A percentile compares a stretch with the other conserved stretches of the same genome.
These are phyloP conservation scores for Pseudois nayaur DNA, from an alignment of 2,113 vertebrate genomes.

Conservation along the genomic window DNA sequence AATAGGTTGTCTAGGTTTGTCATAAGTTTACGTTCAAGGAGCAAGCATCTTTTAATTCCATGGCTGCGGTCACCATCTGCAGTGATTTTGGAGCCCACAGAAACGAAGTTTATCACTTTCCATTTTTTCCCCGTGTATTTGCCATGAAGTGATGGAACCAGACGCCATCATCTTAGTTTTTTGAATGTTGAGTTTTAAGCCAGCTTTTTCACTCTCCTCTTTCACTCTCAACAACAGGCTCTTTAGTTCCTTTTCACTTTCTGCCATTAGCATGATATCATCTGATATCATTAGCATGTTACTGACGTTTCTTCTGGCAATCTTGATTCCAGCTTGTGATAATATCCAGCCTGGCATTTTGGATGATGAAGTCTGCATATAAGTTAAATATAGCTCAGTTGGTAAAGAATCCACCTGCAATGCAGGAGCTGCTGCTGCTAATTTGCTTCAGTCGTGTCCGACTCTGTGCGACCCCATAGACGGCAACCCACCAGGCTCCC, in stretches of 20 bases:
- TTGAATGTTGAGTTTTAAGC: neutral
- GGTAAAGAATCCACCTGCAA: neutral
- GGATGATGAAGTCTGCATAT: neutral
- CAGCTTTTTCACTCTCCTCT: neutral
- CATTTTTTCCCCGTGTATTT: neutral
- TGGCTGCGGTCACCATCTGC: neutral
- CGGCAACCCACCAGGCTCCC: no score
- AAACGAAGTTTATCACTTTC: neutral
- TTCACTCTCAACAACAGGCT: neutral
- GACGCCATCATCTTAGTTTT: neutral
- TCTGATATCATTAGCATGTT: neutral
- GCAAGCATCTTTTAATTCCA: neutral
- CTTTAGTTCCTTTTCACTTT: neutral
- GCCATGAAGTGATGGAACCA: neutral
- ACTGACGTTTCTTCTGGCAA: accelerated
- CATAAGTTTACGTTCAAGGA: neutral
- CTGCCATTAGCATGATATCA: neutral
- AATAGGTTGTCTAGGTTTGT: neutral
- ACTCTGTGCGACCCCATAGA: no score
- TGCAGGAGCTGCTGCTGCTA: no score
- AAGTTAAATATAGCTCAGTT: neutral
- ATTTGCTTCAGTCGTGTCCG: accelerated
- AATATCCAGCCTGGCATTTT: neutral
- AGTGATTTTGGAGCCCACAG: neutral
- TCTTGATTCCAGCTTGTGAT: neutral